These are phyloP conservation scores for Saturnia japonica DNA, from an alignment of 2,888 invertebrate species.

Conservation along the genomic window DNA sequence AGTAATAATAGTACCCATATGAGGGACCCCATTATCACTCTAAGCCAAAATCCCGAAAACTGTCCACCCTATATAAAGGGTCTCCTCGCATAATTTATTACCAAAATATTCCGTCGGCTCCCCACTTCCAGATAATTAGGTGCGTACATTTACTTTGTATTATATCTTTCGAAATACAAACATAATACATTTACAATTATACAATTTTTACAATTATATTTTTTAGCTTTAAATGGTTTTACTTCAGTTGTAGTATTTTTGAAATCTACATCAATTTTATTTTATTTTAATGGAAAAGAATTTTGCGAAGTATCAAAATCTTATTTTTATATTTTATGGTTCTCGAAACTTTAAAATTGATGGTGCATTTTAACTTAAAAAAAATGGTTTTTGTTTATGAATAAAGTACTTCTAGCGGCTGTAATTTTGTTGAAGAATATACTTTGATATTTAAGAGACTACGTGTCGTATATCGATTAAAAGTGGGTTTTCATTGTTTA, in stretches of 20 bases:
- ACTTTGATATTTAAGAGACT: neutral
- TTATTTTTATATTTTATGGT: too few relatives aligned
- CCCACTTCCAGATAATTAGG: conserved; percentile 49
- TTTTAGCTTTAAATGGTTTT: too few relatives aligned
- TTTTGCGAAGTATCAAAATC: too few relatives aligned
- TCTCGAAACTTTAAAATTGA: too few relatives aligned
- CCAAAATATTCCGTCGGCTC: conserved; percentile 54
- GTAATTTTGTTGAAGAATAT: neutral
- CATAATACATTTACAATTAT: too few relatives aligned
- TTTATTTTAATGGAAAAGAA: too few relatives aligned
- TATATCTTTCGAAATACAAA: conserved; percentile 7
- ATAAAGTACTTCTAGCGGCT: too few relatives aligned
- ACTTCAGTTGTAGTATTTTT: too few relatives aligned
- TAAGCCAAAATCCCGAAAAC: conserved; percentile 58
- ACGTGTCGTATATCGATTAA: neutral
- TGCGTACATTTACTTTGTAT: conserved; percentile 23
- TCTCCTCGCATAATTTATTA: conserved; percentile 55
- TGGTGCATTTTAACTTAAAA: too few relatives aligned
- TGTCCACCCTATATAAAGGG: conserved; percentile 54
- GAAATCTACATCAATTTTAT: too few relatives aligned
- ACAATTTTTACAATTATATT: too few relatives aligned
- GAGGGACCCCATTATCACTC: conserved; percentile 61
- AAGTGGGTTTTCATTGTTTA: neutral
- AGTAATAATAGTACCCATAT: conserved; percentile 47
- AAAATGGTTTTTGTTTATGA: too few relatives aligned